A percentile compares a stretch with the other conserved stretches of the same genome.
Evolutionary conservation across 2,797 vertebrate species (phyloP).

Genomic region (Platalea minor): DNA sequence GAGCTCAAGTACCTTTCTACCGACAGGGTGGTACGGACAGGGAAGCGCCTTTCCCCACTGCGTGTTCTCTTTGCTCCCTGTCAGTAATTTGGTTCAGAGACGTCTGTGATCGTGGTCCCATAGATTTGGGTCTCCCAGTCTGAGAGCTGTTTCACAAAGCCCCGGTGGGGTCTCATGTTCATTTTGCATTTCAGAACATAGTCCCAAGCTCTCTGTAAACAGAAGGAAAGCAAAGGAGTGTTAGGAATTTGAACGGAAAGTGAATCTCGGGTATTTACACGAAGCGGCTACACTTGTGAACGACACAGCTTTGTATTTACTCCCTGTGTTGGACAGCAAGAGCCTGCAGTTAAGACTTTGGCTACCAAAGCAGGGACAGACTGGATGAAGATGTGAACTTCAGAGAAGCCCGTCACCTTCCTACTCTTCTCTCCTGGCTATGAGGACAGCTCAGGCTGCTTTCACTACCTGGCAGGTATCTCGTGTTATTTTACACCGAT

Average conservation of each 20-base stretch:
- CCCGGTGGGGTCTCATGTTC: slow-evolving; percentile 79
- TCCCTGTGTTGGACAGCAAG: background rate
- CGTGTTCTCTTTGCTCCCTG: background rate
- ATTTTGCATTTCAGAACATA: slow-evolving; percentile 78
- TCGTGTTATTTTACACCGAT: background rate
- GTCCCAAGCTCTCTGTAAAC: slow-evolving; percentile 82
- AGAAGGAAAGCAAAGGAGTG: background rate
- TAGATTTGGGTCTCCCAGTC: slow-evolving; percentile 81
- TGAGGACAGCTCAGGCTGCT: background rate
- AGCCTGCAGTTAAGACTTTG: background rate
- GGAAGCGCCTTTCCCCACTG: background rate
- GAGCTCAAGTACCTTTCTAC: background rate
- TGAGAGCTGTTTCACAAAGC: slow-evolving; percentile 84
- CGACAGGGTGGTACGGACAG: rapidly evolving
- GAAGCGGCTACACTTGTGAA: background rate
- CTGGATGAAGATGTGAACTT: background rate
- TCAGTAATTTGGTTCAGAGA: slow-evolving; percentile 75
- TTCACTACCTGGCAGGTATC: background rate
- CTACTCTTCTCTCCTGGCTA: background rate
- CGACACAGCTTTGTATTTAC: background rate
- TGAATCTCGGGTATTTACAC: rapidly evolving
- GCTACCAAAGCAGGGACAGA: background rate
- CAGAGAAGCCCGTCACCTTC: background rate
- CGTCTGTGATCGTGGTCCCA: slow-evolving; percentile 69
- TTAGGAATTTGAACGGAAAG: background rate